Evolutionary conservation across 2,888 invertebrate species (phyloP).

Genomic region (Galeruca laticollis): DNA sequence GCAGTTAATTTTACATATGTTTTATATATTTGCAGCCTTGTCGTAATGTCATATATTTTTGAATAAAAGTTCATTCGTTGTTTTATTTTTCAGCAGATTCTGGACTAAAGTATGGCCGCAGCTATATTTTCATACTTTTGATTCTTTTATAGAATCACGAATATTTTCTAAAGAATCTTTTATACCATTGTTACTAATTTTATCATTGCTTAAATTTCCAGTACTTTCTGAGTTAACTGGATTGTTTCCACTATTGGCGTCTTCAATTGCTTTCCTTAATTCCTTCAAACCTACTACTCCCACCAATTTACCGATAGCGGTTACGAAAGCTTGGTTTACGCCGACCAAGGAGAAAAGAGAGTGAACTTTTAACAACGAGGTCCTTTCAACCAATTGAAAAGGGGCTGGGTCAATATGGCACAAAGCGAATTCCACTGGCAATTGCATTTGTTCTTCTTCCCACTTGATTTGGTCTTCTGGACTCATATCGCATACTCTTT

Average conservation of each 20-base stretch:
- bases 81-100: too few species aligned
- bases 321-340: constrained; percentile 98
- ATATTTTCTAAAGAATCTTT: constrained; percentile 39
- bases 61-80: too few species aligned
- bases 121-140: constrained; percentile 31
- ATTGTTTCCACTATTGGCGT: constrained; percentile 82
- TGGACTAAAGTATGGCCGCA: too few species aligned
- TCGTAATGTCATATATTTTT: too few species aligned
- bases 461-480: constrained; percentile 92
- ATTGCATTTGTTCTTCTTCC: constrained; percentile 92
- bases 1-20: too few species aligned
- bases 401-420: constrained; percentile 97
- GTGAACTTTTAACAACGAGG: constrained; percentile 92
- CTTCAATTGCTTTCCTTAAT: constrained; percentile 89
- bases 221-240: constrained; percentile 19
- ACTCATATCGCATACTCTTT: constrained; percentile 94
- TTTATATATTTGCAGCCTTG: too few species aligned
- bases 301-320: constrained; percentile 90
- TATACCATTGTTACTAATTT: constrained; percentile 26
- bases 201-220: constrained; percentile 28
- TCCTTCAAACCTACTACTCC: constrained; percentile 97
- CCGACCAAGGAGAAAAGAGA: constrained; percentile 98
- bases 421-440: constrained; percentile 80
- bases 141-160: constrained; percentile 31
- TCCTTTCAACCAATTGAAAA: constrained; percentile 95